A percentile compares a stretch with the other conserved stretches of the same genome.
Conservation (phyloP, 1,140 invertebrate species). For the Nixonia krombeini region DNA sequence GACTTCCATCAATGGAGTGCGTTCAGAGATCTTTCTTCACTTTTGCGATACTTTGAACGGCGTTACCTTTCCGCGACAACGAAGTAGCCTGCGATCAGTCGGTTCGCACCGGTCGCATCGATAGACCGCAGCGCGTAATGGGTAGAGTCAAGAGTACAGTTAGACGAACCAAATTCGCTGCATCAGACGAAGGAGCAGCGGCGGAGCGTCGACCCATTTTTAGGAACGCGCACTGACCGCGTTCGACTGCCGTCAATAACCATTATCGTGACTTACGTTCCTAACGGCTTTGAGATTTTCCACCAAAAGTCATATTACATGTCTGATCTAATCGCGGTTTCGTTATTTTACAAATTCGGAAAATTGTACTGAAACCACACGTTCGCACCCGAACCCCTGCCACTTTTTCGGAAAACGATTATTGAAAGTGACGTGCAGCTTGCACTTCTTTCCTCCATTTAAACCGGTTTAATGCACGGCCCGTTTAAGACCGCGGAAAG, state of each 20-base stretch:
- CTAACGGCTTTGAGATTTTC: not conserved
- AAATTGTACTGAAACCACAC: not conserved
- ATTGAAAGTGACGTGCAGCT: constrained; percentile 35
- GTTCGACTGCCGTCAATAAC: no score
- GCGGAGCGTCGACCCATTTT: constrained; percentile 55
- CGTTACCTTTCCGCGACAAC: no score
- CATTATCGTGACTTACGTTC: no score
- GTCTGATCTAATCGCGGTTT: no score
- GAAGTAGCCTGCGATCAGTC: constrained; percentile 1
- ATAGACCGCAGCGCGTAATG: constrained; percentile 42
- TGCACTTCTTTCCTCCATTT: constrained; percentile 11
- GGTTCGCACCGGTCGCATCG: constrained; percentile 36
- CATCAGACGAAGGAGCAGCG: constrained; percentile 66
- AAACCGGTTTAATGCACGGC: constrained; percentile 36
- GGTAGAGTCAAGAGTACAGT: constrained; percentile 60
- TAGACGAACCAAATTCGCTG: constrained; percentile 70
- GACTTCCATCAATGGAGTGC: no score
- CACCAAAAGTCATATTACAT: not conserved
- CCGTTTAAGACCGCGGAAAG: constrained; percentile 37
- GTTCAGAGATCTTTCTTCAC: no score
- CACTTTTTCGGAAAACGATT: not conserved
- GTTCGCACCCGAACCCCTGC: not conserved
- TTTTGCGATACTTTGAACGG: no score
- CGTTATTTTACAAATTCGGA: not conserved
- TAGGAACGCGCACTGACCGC: constrained; percentile 36